Evolutionary conservation across 2,888 invertebrate species (phyloP), one percentile per base, ranked within the genome.

Genomic region (Oscheius onirici): DNA sequence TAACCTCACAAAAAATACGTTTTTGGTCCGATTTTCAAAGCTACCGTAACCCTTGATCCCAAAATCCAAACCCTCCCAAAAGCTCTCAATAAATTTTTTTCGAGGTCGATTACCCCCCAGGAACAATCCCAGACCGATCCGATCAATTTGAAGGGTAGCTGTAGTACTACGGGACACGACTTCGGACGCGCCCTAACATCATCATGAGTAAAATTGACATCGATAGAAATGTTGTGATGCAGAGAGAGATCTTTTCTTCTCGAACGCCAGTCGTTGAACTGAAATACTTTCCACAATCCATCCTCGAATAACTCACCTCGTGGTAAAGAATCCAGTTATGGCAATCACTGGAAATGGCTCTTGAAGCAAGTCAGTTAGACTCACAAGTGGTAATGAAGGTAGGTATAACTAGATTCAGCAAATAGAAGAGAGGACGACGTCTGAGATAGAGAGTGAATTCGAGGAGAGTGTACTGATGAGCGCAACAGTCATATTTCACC

Each of bases 161-260:
- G n/a, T n/a, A n/a, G n/a, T n/a, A n/a, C n/a, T n/a, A n/a, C n/a
- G n/a, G n/a, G n/a, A n/a, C n/a, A n/a, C 15, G 43, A 43, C 10
- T 43, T 43, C 15, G 15, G 15, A 43, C 10, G 10, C 10, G 10
- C 43, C 15, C 15, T 43, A 8, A 88, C 5, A 88, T 88, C 58
- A 89, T 84, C 66, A 88, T 82, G 87, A 88, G 87, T 72, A 89
- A 88, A 65, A 89, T 88, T 2, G 88, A 88, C 79, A 88, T 88
- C 3, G 88, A 88, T 67, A 89, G 77, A 3, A 88, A 83, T 2
- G 88, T 88, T 1, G 88, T 88, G 66, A 89, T 88, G 63, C 88
- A 88, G 54, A 76, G 65, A 1, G 72, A 68, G 46, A 76, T 74
- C 52, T 76, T 76, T 58, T 76, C 76, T 24, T 74, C 63, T 5